These are phyloP conservation scores for Phortica variegata DNA, from an alignment of 1,140 invertebrate species.

Conservation along the genomic window DNA sequence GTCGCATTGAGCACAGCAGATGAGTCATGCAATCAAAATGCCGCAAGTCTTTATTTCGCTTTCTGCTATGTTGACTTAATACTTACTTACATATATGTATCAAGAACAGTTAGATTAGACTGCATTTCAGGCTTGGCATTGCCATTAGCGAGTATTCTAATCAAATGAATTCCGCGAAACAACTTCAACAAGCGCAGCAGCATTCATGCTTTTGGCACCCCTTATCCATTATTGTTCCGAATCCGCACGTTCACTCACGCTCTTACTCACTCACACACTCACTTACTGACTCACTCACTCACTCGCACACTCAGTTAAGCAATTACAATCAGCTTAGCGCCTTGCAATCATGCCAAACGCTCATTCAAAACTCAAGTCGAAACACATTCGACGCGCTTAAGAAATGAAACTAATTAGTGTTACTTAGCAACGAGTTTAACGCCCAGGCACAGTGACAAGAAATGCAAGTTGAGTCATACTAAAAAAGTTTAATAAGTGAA, in stretches of 20 bases:
- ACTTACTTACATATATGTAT: slow-evolving; percentile 1
- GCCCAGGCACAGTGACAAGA: slow-evolving; percentile 17
- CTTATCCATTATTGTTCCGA: too few relatives aligned
- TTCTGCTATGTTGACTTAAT: not conserved
- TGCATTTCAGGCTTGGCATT: slow-evolving; percentile 20
- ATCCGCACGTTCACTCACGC: not conserved
- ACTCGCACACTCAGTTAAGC: slow-evolving; percentile 15
- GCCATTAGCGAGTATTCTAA: slow-evolving; percentile 32
- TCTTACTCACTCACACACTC: slow-evolving; percentile 5
- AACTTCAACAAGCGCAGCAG: slow-evolving; percentile 4
- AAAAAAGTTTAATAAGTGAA: too few relatives aligned
- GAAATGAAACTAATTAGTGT: slow-evolving; percentile 53
- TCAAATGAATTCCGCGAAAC: slow-evolving; percentile 40
- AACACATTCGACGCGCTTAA: slow-evolving; percentile 9
- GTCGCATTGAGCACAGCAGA: slow-evolving; percentile 12
- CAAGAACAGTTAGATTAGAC: not conserved
- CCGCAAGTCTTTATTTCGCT: slow-evolving; percentile 11
- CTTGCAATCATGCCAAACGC: slow-evolving; percentile 19
- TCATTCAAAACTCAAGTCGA: not conserved
- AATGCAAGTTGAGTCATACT: slow-evolving; percentile 1
- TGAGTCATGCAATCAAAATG: slow-evolving; percentile 38
- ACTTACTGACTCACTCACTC: slow-evolving; percentile 19
- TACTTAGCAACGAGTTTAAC: too few relatives aligned
- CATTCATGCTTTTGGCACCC: too few relatives aligned
- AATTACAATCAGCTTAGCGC: slow-evolving; percentile 25